These are phyloP conservation scores for Sycophila texana DNA, from an alignment of 2,888 invertebrate genomes.

Conservation along the genomic window DNA sequence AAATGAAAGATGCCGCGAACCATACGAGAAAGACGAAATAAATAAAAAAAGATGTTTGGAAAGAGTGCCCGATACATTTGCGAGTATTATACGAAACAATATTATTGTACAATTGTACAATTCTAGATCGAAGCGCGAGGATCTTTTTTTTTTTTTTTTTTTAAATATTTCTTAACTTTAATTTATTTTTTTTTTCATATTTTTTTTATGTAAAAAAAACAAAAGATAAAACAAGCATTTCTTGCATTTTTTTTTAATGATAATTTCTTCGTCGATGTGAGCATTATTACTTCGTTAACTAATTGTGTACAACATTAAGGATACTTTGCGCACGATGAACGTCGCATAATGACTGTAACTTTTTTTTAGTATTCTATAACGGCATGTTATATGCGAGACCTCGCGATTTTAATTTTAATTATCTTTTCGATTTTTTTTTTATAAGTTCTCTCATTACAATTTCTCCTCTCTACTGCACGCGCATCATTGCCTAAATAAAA, in stretches of 20 bases:
- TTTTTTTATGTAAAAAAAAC: no score
- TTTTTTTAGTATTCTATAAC: no score
- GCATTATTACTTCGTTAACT: no score
- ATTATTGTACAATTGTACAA: conserved; percentile 9
- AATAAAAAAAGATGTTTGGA: conserved; percentile 55
- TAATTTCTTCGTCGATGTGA: no score
- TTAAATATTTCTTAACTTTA: no score
- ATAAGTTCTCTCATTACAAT: conserved; percentile 15
- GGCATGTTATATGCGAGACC: neutral
- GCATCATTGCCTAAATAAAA: conserved; percentile 38
- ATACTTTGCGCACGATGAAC: no score
- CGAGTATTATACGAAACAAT: conserved; percentile 10
- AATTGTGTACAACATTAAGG: no score
- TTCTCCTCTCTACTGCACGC: neutral
- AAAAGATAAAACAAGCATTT: no score
- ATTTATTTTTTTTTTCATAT: no score
- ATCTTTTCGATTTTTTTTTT: conserved; percentile 20
- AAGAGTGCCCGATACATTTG: conserved; percentile 66
- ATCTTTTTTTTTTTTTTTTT: no score
- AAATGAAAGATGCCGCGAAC: conserved; percentile 45
- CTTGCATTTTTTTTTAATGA: no score
- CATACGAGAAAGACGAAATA: conserved; percentile 61
- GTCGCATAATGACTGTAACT: no score
- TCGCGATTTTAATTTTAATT: conserved; percentile 8
- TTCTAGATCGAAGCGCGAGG: neutral